phyloP scores from a whole-genome alignment of 2,797 vertebrate species.

The Pseudocheirus occidentalis region DNA sequence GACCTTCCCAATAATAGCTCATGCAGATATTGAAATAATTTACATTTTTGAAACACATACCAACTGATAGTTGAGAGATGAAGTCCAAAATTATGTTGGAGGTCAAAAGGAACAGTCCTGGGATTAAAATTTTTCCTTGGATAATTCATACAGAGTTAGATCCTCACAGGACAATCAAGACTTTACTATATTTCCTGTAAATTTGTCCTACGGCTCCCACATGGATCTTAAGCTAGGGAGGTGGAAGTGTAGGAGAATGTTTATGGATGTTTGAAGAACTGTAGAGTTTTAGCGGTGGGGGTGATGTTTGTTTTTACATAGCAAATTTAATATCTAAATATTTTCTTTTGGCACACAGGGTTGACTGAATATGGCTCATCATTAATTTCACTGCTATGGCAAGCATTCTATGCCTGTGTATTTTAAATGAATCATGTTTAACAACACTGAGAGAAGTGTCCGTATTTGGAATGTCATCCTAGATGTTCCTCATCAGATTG shows the following conservation, averaged over 20 bases:
- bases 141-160: slow-evolving; percentile 31
- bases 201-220: neutral
- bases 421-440: slow-evolving; percentile 49
- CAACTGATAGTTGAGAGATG: slow-evolving; percentile 9
- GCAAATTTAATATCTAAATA: slow-evolving; percentile 46
- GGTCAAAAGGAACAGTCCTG: neutral
- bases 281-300: neutral
- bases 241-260: neutral
- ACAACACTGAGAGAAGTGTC: slow-evolving; percentile 49
- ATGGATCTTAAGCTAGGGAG: neutral
- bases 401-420: slow-evolving; percentile 14
- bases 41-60: slow-evolving; percentile 26
- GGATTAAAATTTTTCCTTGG: slow-evolving; percentile 13
- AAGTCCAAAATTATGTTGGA: slow-evolving; percentile 15
- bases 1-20: neutral
- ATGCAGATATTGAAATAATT: slow-evolving; percentile 19
- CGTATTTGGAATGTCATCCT: slow-evolving; percentile 53
- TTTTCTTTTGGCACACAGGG: slow-evolving; percentile 3
- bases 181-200: neutral
- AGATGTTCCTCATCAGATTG: slow-evolving; percentile 44
- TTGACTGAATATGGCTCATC: slow-evolving; percentile 40
- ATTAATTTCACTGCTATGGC: slow-evolving; percentile 36
- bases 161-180: slow-evolving; percentile 24
- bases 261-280: neutral
- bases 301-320: slow-evolving; percentile 16